Percentiles rank a stretch among this genome's conserved stretches.
Conservation (phyloP, 2,113 vertebrate species). For the Ancistrus triradiatus region DNA sequence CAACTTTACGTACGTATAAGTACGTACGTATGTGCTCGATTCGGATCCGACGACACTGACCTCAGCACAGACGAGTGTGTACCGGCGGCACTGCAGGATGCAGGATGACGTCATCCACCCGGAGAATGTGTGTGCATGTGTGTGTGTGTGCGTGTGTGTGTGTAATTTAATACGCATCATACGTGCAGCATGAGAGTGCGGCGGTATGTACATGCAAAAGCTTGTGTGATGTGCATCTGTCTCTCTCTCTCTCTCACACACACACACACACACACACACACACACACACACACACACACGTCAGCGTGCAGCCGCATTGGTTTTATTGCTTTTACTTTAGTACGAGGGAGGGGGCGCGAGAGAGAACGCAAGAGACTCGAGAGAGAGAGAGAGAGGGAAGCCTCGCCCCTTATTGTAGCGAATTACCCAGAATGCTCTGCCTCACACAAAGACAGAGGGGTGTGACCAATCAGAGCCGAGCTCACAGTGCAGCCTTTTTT, state of each 20-base stretch:
- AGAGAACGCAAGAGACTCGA: constrained; percentile 44
- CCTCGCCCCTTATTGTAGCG: constrained; percentile 59
- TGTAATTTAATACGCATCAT: constrained; percentile 16
- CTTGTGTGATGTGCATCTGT: too few species aligned
- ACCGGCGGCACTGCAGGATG: constrained; percentile 43
- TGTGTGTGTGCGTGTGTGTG: constrained; percentile 18
- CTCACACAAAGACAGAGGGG: constrained; percentile 78
- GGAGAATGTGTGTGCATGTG: constrained; percentile 12
- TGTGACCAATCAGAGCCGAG: constrained; percentile 78
- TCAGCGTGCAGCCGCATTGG: constrained; percentile 31
- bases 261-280: constrained; percentile 10
- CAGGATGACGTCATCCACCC: constrained; percentile 50
- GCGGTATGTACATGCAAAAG: constrained; percentile 1
- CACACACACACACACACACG: constrained; percentile 3
- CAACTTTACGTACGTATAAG: too few species aligned
- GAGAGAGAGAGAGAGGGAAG: constrained; percentile 62
- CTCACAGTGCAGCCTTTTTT: constrained; percentile 65
- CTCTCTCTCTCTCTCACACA: too few species aligned
- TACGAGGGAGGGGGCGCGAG: constrained; percentile 17
- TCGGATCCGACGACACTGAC: constrained; percentile 24
- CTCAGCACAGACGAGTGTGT: constrained; percentile 30
- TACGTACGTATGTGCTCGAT: background rate
- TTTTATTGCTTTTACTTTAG: constrained; percentile 49
- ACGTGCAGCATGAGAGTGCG: background rate
- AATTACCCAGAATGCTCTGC: constrained; percentile 75